These are phyloP conservation scores for Umimayanthus kanabou DNA, from an alignment of 92 coral and sea anemone genomes.

Conservation along the genomic window DNA sequence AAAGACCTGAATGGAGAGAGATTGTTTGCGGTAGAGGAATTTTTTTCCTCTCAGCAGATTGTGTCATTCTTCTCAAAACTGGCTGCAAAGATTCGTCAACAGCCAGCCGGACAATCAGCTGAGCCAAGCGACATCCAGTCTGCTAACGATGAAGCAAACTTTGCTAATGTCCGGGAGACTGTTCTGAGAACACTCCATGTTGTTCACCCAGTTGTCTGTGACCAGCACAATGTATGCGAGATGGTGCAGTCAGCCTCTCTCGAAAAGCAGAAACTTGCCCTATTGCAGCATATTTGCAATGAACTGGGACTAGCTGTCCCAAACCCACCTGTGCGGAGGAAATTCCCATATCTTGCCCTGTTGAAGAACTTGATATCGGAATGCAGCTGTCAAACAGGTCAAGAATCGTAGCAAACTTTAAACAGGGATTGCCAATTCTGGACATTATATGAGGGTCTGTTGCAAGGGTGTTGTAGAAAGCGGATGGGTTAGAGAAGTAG, in stretches of 20 bases:
- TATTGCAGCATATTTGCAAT: not conserved
- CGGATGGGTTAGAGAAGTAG: no score
- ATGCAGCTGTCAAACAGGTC: not conserved
- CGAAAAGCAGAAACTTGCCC: not conserved
- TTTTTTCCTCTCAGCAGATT: slow-evolving; percentile 39
- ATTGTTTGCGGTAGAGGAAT: slow-evolving; percentile 39
- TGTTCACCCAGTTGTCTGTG: not conserved
- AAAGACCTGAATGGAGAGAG: slow-evolving; percentile 37
- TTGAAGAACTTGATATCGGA: not conserved
- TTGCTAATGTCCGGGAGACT: not conserved
- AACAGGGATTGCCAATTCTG: no score
- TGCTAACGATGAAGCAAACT: slow-evolving; percentile 43
- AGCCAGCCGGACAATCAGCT: not conserved
- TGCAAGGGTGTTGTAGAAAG: no score
- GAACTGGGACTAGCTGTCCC: not conserved
- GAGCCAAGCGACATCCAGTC: not conserved
- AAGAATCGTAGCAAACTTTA: no score
- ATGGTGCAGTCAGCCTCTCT: not conserved
- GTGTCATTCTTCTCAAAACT: slow-evolving; percentile 43
- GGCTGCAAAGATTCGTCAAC: slow-evolving; percentile 25
- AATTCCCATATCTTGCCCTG: not conserved
- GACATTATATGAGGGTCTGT: no score
- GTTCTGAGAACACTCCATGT: not conserved
- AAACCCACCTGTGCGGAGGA: not conserved
- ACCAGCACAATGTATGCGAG: not conserved